These are phyloP conservation scores for Paramormyrops hopkinsi DNA, from an alignment of 2,797 vertebrate species.

Conservation along the genomic window DNA sequence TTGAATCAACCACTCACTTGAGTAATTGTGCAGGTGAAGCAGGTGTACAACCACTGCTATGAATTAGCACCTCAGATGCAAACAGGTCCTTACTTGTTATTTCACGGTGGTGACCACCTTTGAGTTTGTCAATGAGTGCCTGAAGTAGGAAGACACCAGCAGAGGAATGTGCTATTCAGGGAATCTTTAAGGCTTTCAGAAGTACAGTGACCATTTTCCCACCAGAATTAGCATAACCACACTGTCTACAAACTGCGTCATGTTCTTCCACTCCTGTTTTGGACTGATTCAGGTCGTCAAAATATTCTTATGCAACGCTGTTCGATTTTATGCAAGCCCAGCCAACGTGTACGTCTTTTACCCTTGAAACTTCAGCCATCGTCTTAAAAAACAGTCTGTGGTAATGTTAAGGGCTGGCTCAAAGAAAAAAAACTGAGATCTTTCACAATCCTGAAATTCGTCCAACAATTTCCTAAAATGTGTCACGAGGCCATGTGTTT, in stretches of 20 bases:
- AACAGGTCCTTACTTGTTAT: not conserved
- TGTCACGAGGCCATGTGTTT: not conserved
- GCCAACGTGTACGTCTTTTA: not conserved
- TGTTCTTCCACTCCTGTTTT: not conserved
- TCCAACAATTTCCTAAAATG: conserved; percentile 4
- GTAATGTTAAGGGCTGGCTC: not conserved
- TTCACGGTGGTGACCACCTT: not conserved
- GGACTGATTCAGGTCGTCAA: not conserved
- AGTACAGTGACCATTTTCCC: conserved; percentile 18
- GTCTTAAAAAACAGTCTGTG: not conserved
- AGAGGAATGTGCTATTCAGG: not conserved
- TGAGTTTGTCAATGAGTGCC: not conserved
- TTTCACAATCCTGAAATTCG: not conserved
- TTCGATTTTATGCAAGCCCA: not conserved
- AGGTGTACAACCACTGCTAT: not conserved
- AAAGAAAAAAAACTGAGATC: not conserved
- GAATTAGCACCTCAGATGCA: not conserved
- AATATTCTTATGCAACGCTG: not conserved
- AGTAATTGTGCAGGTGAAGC: not conserved
- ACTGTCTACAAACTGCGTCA: not conserved
- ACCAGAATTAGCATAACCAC: not conserved
- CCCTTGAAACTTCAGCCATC: not conserved
- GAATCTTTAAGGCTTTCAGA: conserved; percentile 22
- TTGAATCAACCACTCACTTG: not conserved
- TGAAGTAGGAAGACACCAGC: not conserved